Conservation (phyloP, 2,888 invertebrate species). For the Drosophila seclusa region DNA sequence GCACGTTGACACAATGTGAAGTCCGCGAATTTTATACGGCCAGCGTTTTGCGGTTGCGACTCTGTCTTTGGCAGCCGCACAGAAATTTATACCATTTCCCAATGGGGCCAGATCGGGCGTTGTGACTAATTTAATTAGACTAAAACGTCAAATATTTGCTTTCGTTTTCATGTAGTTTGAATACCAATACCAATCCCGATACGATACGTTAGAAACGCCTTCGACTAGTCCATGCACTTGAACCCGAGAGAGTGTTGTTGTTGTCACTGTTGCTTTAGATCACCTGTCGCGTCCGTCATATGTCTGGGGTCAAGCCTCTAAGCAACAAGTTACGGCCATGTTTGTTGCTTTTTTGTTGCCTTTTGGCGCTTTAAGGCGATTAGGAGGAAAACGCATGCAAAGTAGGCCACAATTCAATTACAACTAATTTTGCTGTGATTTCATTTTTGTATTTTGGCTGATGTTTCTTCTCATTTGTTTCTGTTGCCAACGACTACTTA, state of each 20-base stretch:
- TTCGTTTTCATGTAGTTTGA: constrained; percentile 29
- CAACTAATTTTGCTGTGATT: constrained; percentile 74
- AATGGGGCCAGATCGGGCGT: constrained; percentile 56
- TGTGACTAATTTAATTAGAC: constrained; percentile 81
- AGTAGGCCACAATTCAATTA: constrained; percentile 70
- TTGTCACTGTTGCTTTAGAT: constrained; percentile 13
- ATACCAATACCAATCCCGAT: constrained; percentile 8
- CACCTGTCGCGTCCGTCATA: constrained; percentile 44
- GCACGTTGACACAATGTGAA: constrained; percentile 42
- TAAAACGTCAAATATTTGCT: constrained; percentile 82
- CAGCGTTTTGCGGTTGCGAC: constrained; percentile 38
- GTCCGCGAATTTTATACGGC: constrained; percentile 36
- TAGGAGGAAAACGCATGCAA: constrained; percentile 45
- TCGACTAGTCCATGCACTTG: constrained; percentile 38
- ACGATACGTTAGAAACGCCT: constrained; percentile 27
- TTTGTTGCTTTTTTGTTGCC: constrained; percentile 17
- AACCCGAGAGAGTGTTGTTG: constrained; percentile 25
- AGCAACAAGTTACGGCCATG: constrained; percentile 68
- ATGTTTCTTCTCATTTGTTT: constrained; percentile 24
- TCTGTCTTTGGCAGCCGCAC: constrained; percentile 35
- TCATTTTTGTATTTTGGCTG: constrained; percentile 47
- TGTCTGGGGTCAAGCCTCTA: constrained; percentile 31
- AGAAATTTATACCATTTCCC: constrained; percentile 76
- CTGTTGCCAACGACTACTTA: constrained; percentile 12
- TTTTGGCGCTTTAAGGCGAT: constrained; percentile 63